These are phyloP conservation scores for Physeter macrocephalus DNA, from an alignment of 2,113 vertebrate genomes.

Conservation along the genomic window DNA sequence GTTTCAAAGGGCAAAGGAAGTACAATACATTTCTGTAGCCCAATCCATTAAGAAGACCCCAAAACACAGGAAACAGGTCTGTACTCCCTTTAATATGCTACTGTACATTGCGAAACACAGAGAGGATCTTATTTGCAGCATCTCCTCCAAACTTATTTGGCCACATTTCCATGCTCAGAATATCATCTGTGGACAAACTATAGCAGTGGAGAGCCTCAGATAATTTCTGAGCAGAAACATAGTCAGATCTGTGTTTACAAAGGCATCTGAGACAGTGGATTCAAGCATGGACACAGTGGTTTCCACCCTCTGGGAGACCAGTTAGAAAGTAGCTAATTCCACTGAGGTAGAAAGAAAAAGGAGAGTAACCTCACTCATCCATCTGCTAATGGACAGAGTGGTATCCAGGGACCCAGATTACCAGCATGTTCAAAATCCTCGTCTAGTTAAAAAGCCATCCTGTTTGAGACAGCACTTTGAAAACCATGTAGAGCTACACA, in stretches of 20 bases:
- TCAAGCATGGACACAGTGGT: not conserved
- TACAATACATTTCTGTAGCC: not conserved
- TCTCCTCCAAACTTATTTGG: not conserved
- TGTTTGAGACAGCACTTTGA: not conserved
- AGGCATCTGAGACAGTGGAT: not conserved
- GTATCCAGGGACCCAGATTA: not conserved
- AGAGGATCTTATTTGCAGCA: not conserved
- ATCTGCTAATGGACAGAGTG: not conserved
- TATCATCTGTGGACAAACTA: not conserved
- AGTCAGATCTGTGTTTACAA: not conserved
- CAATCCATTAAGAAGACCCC: not conserved
- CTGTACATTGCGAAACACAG: not conserved
- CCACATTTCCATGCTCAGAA: not conserved
- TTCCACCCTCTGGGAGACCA: not conserved
- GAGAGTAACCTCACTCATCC: not conserved
- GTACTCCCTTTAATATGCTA: not conserved
- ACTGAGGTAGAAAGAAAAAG: not conserved
- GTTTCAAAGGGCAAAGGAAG: not conserved
- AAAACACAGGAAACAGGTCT: not conserved
- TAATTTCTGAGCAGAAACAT: not conserved
- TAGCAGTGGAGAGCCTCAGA: not conserved
- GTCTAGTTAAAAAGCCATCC: not conserved
- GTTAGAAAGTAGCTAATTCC: not conserved
- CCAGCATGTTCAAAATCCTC: not conserved
- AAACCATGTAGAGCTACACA: not conserved